Evolutionary conservation across 1,140 invertebrate genomes (phyloP).

Genomic region (Drosophila dunni): DNA sequence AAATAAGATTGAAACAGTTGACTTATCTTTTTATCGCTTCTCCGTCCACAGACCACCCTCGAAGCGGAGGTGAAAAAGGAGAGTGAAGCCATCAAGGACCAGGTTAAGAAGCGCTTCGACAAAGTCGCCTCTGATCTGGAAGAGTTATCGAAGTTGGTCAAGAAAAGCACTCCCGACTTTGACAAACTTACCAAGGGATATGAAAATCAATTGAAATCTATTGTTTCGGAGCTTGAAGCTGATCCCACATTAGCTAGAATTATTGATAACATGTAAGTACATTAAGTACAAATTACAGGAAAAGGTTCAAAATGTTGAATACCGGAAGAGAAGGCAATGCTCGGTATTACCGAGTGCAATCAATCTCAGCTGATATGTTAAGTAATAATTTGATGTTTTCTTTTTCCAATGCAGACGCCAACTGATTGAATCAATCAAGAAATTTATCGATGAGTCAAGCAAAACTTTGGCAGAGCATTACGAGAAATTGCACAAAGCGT

Average conservation of each 20-base stretch:
- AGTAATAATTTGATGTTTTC: constrained; percentile 6
- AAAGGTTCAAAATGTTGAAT: background rate
- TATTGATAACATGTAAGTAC: constrained; percentile 85
- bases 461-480: constrained; percentile 85
- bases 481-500: constrained; percentile 84
- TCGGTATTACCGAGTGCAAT: no score
- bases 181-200: constrained; percentile 87
- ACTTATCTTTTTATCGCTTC: no score
- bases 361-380: no score
- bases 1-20: background rate
- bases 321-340: no score
- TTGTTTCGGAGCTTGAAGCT: constrained; percentile 88
- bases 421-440: constrained; percentile 74
- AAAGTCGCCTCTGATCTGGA: constrained; percentile 79
- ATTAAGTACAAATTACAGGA: constrained; percentile 53
- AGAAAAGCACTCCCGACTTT: constrained; percentile 87
- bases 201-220: constrained; percentile 86
- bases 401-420: constrained; percentile 48
- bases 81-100: constrained; percentile 81
- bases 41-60: constrained; percentile 50
- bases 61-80: constrained; percentile 71
- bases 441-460: constrained; percentile 85
- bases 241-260: constrained; percentile 89
- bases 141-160: constrained; percentile 85
- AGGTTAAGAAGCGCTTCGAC: constrained; percentile 83